Base-by-base conservation (phyloP, 2,888 invertebrate genomes). In the Hyppa rectilinea region DNA sequence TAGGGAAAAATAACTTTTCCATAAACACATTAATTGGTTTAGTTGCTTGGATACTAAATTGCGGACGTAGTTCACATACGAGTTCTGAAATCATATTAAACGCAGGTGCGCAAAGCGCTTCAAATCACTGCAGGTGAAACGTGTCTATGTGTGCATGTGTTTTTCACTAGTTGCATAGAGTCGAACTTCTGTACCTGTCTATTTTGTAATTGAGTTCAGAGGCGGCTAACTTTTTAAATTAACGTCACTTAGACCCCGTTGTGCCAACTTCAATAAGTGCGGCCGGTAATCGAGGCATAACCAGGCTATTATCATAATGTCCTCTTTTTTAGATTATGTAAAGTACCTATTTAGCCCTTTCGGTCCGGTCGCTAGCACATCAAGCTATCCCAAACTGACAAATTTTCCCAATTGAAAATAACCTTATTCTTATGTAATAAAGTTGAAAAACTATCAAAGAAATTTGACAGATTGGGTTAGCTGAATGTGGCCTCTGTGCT, bases 201-300 rank as follows among this genome's bases (percentile, higher is more conserved):
- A 31, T 23, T 17, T 45, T 26, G 2, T 20, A 2, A 1, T 2
- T 2, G 4, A 34, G 0, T 10, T n/a, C n/a, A n/a, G 1, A 43
- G 6, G 23, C 1, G 23, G 43, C n/a, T 0, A 75, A 79, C 76
- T 82, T 84, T 84, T 79, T 58, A 75, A 78, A 75, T 82, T 67
- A 73, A 56, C 60, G 36, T 55, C 56, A 65, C 65, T 84, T 76
- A 59, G 26, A 59, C 43, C 31, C 31, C 59, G 50, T 69, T 76
- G 55, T 68, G 55, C 23, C 34, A 61, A 65, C 49, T 70, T 52
- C 62, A 60, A 70, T 78, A 75, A 78, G 47, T 36, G 29, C 29
- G 26, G 34, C 20, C 40, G 20, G 43, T 77, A 73, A 73, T 71
- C 66, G 52, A 62, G 65, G 66, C 47, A 67, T 71, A 69, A 69